These are phyloP conservation scores for Trigoniulus corallinus DNA, from an alignment of 1,140 invertebrate species.

Conservation along the genomic window DNA sequence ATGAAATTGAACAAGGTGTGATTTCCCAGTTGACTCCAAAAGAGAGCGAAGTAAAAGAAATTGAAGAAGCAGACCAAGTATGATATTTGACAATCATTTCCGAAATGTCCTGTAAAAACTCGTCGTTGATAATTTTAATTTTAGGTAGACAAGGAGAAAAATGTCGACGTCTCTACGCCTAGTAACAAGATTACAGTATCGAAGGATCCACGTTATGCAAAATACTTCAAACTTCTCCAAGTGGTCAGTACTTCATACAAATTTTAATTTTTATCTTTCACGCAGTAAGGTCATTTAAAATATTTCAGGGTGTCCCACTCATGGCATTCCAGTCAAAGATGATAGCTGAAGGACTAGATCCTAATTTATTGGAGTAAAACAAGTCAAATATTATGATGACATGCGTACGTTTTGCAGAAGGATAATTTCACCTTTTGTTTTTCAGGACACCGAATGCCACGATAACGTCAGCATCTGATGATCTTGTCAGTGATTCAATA, in stretches of 20 bases:
- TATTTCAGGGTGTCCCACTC: slow-evolving; percentile 44
- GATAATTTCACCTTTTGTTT: not conserved
- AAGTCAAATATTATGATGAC: too few species aligned
- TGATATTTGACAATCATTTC: not conserved
- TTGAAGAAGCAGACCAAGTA: not conserved
- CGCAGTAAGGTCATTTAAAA: not conserved
- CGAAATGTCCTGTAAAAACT: not conserved
- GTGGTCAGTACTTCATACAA: slow-evolving; percentile 32
- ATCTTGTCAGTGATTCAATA: too few species aligned
- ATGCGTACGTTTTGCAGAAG: not conserved
- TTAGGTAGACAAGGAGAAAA: slow-evolving; percentile 1
- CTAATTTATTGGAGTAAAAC: slow-evolving; percentile 46
- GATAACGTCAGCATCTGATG: too few species aligned
- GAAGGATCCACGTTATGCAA: slow-evolving; percentile 48
- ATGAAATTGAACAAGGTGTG: not conserved
- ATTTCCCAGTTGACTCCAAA: not conserved
- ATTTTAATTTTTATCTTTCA: not conserved
- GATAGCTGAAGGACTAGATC: slow-evolving; percentile 58
- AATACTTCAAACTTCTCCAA: slow-evolving; percentile 75
- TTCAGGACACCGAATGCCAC: too few species aligned
- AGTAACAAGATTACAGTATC: slow-evolving; percentile 21
- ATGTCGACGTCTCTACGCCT: slow-evolving; percentile 5
- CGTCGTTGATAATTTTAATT: not conserved
- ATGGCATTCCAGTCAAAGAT: slow-evolving; percentile 68
- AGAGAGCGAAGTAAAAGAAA: not conserved